Evolutionary conservation across 2,797 vertebrate species (phyloP).

Genomic region (Microchirus variegatus): DNA sequence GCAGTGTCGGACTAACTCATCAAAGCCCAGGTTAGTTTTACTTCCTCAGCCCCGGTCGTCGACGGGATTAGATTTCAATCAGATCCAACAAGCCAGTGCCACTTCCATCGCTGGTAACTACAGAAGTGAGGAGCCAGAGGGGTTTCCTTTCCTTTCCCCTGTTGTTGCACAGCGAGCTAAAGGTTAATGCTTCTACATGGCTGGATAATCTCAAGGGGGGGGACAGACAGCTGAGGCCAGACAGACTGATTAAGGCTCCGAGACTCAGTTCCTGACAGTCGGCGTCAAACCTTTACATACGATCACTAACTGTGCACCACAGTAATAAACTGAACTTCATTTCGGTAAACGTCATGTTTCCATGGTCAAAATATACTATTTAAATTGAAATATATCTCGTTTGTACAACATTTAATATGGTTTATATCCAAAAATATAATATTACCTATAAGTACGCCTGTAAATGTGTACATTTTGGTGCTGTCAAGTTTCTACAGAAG

Average conservation of each 20-base stretch:
- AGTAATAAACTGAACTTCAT: no score
- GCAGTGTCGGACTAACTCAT: not conserved
- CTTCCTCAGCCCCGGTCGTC: not conserved
- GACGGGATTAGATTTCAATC: not conserved
- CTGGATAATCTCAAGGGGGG: constrained; percentile 6
- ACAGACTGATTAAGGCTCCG: constrained; percentile 1
- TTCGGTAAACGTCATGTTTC: no score
- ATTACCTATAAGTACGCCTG: no score
- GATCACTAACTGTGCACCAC: no score
- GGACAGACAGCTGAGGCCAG: constrained; percentile 27
- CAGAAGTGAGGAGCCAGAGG: constrained; percentile 15
- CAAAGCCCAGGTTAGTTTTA: not conserved
- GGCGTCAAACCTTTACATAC: no score
- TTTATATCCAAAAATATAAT: no score
- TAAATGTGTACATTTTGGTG: no score
- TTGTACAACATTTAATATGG: no score
- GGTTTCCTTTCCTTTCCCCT: constrained; percentile 29
- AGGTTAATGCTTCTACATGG: constrained; percentile 32
- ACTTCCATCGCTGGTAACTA: not conserved
- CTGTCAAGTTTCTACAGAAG: no score
- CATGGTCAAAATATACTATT: no score
- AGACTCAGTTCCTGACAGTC: no score
- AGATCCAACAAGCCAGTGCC: constrained; percentile 7
- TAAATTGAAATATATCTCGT: no score
- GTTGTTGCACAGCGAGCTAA: constrained; percentile 24